Evolutionary conservation across 2,797 vertebrate genomes (phyloP).

Genomic region (Ataeniobius toweri): DNA sequence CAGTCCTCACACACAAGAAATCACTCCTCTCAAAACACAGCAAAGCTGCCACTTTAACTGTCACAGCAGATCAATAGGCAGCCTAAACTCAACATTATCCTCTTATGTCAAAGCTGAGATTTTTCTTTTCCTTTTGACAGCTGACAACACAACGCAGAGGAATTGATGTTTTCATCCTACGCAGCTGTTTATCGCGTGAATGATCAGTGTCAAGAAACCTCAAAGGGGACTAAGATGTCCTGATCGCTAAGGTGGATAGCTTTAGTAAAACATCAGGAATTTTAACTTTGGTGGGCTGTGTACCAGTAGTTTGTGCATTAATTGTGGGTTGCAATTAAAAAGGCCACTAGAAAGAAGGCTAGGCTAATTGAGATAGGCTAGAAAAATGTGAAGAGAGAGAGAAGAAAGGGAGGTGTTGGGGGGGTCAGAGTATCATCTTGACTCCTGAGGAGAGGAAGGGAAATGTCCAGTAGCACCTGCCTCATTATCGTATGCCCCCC

Average conservation of each 20-base stretch:
- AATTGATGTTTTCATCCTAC: slow-evolving; percentile 18
- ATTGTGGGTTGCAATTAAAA: slow-evolving; percentile 46
- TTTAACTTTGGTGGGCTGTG: slow-evolving; percentile 31
- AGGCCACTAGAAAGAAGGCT: slow-evolving; percentile 23
- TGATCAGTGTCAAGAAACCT: slow-evolving; percentile 16
- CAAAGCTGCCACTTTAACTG: slow-evolving; percentile 60
- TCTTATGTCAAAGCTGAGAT: slow-evolving; percentile 26
- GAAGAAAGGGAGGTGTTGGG: slow-evolving; percentile 47
- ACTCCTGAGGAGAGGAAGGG: slow-evolving; percentile 67
- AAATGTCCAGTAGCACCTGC: slow-evolving; percentile 78
- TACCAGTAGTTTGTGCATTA: slow-evolving; percentile 47
- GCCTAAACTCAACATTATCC: slow-evolving; percentile 49
- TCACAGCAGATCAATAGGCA: slow-evolving; percentile 51
- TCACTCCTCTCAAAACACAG: slow-evolving; percentile 44
- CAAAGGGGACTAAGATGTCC: slow-evolving; percentile 15
- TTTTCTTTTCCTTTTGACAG: slow-evolving; percentile 13
- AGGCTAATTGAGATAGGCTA: slow-evolving; percentile 34
- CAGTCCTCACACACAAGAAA: slow-evolving; percentile 59
- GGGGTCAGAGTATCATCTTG: slow-evolving; percentile 75
- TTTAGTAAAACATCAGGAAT: slow-evolving; percentile 20
- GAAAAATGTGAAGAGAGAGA: slow-evolving; percentile 35
- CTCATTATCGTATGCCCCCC: slow-evolving; percentile 69
- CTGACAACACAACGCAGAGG: slow-evolving; percentile 4
- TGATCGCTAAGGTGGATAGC: neutral
- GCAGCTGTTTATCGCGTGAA: slow-evolving; percentile 11